Evolutionary conservation across 2,888 invertebrate genomes (phyloP), one percentile per base, ranked within the genome.

Genomic region (Mimumesa dahlbomi): DNA sequence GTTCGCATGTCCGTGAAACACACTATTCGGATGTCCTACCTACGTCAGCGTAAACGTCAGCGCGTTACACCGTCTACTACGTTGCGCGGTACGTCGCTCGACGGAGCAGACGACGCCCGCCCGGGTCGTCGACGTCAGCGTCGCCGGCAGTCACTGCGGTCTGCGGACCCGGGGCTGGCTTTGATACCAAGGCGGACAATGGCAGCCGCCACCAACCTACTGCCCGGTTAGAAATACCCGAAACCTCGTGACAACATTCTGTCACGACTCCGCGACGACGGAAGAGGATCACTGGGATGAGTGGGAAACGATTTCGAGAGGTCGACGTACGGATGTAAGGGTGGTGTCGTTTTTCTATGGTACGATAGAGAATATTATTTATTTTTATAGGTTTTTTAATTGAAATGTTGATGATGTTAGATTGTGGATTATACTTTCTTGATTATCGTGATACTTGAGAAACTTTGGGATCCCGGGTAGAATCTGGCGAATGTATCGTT

Each of bases 11-110:
- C 54, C 58, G 58, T 49, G 54, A 64, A 73, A 65, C 61, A 36
- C 61, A 48, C 43, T 31, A 19, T 67, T 34, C 53, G 46, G 53
- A 48, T 40, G 46, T 62, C 56, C 46, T 22, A 52, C 73, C 82
- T 75, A 70, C 78, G 84, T 84, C 85, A 84, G 84, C 81, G 72
- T 72, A 75, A 76, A 81, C 79, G 84, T 82, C 85, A 84, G 77
- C 77, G 64, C 2, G 16, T 52, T 29, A 48, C 73, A 71, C 75
- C n/a, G n/a, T n/a, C n/a, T n/a, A n/a, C 77, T 73, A 73, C 71
- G 75, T 77, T 81, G 61, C 53, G 73, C 70, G 79, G 78, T 80
- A 76, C 45, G 48, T 14, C 21, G 34, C n/a, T 5, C 52, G 22
- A 21, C 42, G 50, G 13, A 11, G 25, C 36, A 45, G 56, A 46